Evolutionary conservation across 2,797 vertebrate genomes (phyloP), one percentile per base, ranked within the genome.

Genomic region (Lepilemur septentrionalis): DNA sequence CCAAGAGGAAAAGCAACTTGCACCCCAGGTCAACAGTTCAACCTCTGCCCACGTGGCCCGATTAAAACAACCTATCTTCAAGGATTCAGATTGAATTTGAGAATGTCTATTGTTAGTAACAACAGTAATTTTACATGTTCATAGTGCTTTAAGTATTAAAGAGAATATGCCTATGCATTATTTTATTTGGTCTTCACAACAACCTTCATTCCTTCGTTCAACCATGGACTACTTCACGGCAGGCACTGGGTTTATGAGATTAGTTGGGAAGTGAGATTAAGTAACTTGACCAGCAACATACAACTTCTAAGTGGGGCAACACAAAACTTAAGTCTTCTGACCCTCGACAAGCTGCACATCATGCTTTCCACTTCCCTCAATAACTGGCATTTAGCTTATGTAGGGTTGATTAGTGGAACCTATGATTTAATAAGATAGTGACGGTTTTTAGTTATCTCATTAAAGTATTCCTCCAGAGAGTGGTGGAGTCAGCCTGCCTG

Each of bases 131-230:
- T 8, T 28, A 23, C 0, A 4, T 20, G 59, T 28, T 23, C 12
- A 15, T 20, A 0, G 5, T 63, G 46, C 25, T 14, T n/a, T 72
- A 35, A 80, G 8, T 25, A 5, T 46, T 22, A 35, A 38, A 67
- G 35, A 81, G n/a, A 72, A 25, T 22, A 61, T 4, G 1, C 9
- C 20, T 3, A 0, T 1, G 0, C 2, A 3, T 32, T 14, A 6
- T 78, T 28, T 61, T n/a, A 8, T 91, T 87, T 23, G 38, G 69
- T 69, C 10, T 50, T 57, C 17, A 11, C 9, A 41, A 28, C 9
- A 11, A 14, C 5, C 55, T 75, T 80, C n/a, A 2, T 79, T 28
- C 15, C 30, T 4, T 79, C 35, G 5, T 38, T 78, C 22, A 7
- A 70, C 57, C 41, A 67, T 15, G 15, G 20, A 14, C n/a, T 38